Percentiles rank a stretch among this genome's conserved stretches.
These are phyloP conservation scores for Pseudomyrmex sp. DNA, from an alignment of 1,140 invertebrate genomes.

Conservation along the genomic window DNA sequence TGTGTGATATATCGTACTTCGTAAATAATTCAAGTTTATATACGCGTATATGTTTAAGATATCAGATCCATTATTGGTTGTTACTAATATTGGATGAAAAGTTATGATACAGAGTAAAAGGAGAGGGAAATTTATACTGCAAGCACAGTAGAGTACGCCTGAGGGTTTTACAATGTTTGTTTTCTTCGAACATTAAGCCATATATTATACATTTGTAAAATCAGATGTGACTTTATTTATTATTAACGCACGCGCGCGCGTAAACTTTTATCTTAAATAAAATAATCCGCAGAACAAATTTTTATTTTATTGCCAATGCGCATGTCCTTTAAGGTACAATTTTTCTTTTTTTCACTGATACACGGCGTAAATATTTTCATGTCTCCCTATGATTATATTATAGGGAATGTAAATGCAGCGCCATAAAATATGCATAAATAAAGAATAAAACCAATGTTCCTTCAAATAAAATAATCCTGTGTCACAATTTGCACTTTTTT, in stretches of 20 bases:
- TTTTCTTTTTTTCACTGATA: conserved; percentile 6
- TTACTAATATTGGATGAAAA: conserved; percentile 8
- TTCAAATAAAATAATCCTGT: background rate
- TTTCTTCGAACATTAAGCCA: background rate
- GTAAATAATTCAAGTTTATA: conserved; percentile 57
- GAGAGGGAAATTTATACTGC: conserved; percentile 54
- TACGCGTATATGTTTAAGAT: conserved; percentile 56
- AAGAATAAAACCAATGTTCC: no score
- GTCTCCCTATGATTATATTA: background rate
- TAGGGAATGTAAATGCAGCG: background rate
- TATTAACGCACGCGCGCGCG: background rate
- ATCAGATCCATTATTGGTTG: background rate
- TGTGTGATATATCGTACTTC: conserved; percentile 67
- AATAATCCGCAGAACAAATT: background rate
- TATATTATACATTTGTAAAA: conserved; percentile 2
- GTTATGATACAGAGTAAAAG: conserved; percentile 9
- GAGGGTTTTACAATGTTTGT: background rate
- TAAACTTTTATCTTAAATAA: conserved; percentile 6
- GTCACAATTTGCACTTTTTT: background rate
- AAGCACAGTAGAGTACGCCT: conserved; percentile 66
- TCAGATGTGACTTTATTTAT: conserved; percentile 13
- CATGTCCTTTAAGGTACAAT: background rate
- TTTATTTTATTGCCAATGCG: conserved; percentile 24
- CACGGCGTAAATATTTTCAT: conserved; percentile 7
- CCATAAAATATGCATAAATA: background rate